Evolutionary conservation across 2,888 invertebrate genomes (phyloP).

Genomic region (Tachina grossa): DNA sequence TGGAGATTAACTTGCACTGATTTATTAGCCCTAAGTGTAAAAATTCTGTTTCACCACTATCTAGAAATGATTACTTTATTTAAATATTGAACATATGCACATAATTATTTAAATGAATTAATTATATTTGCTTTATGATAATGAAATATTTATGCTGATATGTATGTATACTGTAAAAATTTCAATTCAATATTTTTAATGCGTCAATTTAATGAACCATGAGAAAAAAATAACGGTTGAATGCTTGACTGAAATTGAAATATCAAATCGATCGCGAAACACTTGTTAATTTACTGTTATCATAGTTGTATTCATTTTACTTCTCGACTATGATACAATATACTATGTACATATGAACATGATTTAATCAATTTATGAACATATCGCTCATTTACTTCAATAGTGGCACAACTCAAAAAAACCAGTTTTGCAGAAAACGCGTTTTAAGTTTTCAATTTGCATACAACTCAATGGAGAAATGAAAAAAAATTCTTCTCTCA

Average conservation of each 20-base stretch:
- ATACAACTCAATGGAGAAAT: no score
- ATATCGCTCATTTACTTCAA: no score
- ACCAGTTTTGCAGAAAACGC: no score
- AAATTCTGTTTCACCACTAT: no score
- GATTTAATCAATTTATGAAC: no score
- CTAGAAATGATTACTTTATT: neutral
- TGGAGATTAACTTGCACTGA: no score
- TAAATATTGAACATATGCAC: neutral
- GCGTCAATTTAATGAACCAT: constrained; percentile 53
- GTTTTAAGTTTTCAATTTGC: no score
- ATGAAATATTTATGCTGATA: constrained; percentile 12
- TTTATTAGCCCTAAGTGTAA: no score
- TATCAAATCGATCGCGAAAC: constrained; percentile 26
- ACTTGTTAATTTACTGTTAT: constrained; percentile 41
- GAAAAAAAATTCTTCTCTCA: no score
- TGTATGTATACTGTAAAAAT: constrained; percentile 1
- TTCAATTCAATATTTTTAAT: constrained; percentile 32
- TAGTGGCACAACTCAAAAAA: no score
- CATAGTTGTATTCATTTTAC: neutral
- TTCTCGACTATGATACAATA: no score
- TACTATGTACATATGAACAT: no score
- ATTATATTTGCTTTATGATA: neutral
- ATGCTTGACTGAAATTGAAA: constrained; percentile 31
- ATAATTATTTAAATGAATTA: neutral
- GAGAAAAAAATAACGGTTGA: constrained; percentile 25